Conservation (phyloP, 2,888 invertebrate genomes). For the Caenorhabditis sp. region DNA sequence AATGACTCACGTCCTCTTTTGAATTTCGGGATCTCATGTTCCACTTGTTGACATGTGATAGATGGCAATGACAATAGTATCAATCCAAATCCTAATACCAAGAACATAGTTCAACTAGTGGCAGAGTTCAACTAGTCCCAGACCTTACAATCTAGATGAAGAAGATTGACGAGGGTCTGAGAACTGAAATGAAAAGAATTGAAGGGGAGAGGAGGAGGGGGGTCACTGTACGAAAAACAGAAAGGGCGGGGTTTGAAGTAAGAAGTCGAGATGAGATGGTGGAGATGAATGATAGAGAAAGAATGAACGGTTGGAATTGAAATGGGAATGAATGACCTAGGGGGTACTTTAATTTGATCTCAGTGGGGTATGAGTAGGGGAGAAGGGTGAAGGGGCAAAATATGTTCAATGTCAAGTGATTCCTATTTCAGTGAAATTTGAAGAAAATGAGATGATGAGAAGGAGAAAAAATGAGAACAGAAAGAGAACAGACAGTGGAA, state of each 20-base stretch:
- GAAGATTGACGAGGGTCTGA: constrained; percentile 36
- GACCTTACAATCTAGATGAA: too few species aligned
- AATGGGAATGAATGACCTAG: constrained; percentile 38
- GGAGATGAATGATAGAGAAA: too few species aligned
- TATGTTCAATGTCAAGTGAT: constrained; percentile 57
- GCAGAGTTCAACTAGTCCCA: too few species aligned
- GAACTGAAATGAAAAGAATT: constrained; percentile 17
- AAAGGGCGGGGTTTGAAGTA: constrained; percentile 27
- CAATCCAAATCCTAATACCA: too few species aligned
- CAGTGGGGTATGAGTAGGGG: too few species aligned
- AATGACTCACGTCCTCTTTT: constrained; percentile 65
- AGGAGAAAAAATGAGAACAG: background rate
- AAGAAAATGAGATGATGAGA: background rate
- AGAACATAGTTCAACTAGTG: constrained; percentile 13
- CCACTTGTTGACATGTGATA: constrained; percentile 16
- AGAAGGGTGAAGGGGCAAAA: constrained; percentile 1
- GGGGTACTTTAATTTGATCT: constrained; percentile 32
- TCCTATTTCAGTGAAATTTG: background rate
- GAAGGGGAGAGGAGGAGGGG: constrained; percentile 3
- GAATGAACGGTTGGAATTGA: constrained; percentile 31
- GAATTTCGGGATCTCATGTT: constrained; percentile 62
- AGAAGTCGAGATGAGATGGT: too few species aligned
- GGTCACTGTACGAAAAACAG: constrained; percentile 40
- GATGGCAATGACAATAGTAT: too few species aligned
- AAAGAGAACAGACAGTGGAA: too few species aligned